Conservation (phyloP, 2,113 vertebrate species). For the Brachyhypopomus gauderio region DNA sequence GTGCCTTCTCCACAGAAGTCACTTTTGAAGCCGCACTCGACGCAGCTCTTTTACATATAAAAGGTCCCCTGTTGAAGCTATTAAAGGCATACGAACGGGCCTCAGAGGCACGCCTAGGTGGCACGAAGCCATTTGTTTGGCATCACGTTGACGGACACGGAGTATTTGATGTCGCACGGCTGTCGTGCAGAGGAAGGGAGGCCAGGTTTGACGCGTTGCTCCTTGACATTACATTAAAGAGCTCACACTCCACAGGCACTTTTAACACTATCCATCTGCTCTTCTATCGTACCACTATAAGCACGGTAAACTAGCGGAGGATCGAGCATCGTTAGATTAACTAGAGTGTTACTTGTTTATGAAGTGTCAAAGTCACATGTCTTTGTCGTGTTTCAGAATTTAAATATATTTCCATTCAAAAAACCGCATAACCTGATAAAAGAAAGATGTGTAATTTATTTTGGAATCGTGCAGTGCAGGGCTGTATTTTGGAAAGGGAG, state of each 20-base stretch:
- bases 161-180: constrained; percentile 23
- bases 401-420: too few relatives aligned
- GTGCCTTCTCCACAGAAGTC: not conserved
- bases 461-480: too few relatives aligned
- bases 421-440: too few relatives aligned
- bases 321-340: not conserved
- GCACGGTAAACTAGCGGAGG: not conserved
- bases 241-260: not conserved
- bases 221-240: constrained; percentile 6
- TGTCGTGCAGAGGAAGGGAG: not conserved
- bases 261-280: not conserved
- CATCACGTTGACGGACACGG: constrained; percentile 9
- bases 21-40: not conserved
- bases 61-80: not conserved
- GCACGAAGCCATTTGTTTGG: not conserved
- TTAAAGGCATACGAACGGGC: not conserved
- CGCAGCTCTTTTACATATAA: not conserved
- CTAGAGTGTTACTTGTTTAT: not conserved
- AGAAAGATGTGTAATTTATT: too few relatives aligned
- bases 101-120: not conserved
- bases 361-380: not conserved
- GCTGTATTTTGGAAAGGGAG: too few relatives aligned
- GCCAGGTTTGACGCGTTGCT: not conserved
- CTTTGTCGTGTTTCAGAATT: not conserved
- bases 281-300: not conserved